phyloP scores from a whole-genome alignment of 2,888 invertebrate genomes.

The Euspilapteryx auroguttella region DNA sequence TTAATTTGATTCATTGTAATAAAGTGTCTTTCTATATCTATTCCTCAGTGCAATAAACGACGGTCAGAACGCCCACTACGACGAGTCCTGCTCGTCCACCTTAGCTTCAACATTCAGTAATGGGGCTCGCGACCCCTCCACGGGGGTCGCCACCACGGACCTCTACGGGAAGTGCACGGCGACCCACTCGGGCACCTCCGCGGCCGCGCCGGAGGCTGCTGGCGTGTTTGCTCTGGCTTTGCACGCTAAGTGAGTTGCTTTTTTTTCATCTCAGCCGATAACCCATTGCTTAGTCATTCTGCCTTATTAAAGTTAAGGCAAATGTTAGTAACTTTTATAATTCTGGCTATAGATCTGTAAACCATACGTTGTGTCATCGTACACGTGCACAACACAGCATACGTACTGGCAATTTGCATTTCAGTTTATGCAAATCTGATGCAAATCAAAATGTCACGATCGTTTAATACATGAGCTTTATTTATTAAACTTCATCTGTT shows the following conservation, averaged over 20 bases:
- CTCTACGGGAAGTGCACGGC: conserved; percentile 98
- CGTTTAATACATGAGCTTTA: no score
- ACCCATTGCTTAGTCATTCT: not conserved
- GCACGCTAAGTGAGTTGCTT: conserved; percentile 88
- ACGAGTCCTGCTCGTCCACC: conserved; percentile 98
- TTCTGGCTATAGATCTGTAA: no score
- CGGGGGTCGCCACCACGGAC: conserved; percentile 98
- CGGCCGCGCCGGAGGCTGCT: conserved; percentile 98
- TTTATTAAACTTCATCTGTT: no score
- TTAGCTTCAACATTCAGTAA: conserved; percentile 99
- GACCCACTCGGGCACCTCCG: conserved; percentile 98
- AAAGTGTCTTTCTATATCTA: conserved; percentile 1
- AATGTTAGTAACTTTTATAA: no score
- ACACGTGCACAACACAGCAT: no score
- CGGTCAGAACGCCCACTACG: conserved; percentile 99
- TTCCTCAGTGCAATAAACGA: conserved; percentile 91
- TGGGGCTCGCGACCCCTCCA: conserved; percentile 96
- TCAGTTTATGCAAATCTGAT: no score
- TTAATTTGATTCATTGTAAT: no score
- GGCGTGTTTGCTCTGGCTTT: conserved; percentile 97
- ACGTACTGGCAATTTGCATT: no score
- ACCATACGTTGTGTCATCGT: no score
- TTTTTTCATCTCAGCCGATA: not conserved
- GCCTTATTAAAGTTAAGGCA: no score
- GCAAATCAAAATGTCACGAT: no score